Conservation (phyloP, 53 echinoderm and acorn worm genomes). For the Echinometra lucunter region DNA sequence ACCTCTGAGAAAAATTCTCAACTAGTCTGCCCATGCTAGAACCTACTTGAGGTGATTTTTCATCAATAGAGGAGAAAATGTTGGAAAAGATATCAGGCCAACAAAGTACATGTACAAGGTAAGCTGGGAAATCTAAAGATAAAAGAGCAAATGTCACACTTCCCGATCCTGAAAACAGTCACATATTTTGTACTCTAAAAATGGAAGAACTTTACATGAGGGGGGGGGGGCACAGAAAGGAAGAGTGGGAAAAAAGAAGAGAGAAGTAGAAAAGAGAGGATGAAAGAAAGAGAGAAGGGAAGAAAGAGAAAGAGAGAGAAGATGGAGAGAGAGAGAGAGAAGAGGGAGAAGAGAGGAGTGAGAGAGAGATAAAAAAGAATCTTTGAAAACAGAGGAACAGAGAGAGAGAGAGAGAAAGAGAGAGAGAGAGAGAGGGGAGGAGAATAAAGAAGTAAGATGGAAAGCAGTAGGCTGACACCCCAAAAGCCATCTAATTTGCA, state of each 20-base stretch:
- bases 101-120: not conserved
- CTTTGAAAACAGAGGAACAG: not conserved
- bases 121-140: too few species aligned
- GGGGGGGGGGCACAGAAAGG: not conserved
- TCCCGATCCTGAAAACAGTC: too few species aligned
- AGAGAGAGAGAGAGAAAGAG: not conserved
- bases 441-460: not conserved
- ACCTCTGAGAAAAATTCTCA: not conserved
- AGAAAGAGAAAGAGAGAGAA: not conserved
- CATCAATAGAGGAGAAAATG: not conserved
- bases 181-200: not conserved
- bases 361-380: not conserved
- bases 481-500: constrained; percentile 81
- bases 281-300: not conserved
- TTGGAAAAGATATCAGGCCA: not conserved
- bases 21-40: constrained; percentile 18
- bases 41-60: not conserved
- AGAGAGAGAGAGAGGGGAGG: not conserved
- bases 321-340: not conserved
- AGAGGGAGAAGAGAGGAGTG: not conserved
- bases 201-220: not conserved
- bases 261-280: too few species aligned
- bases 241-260: not conserved
- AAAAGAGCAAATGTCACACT: too few species aligned
- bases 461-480: not conserved